These are phyloP conservation scores for Umimayanthus chanpuru DNA, from an alignment of 92 coral and sea anemone species.

Conservation along the genomic window DNA sequence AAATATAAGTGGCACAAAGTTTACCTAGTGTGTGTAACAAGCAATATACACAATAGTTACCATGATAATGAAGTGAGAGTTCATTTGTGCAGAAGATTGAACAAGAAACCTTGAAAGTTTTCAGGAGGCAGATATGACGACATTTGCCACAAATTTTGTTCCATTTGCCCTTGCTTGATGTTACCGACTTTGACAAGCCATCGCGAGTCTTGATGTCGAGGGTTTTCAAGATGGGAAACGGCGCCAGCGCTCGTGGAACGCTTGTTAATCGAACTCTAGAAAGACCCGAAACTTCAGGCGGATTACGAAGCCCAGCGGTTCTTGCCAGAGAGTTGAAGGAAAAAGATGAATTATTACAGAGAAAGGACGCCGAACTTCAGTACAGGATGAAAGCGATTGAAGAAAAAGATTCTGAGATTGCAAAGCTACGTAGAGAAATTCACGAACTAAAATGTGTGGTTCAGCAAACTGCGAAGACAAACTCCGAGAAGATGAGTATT, in stretches of 20 bases:
- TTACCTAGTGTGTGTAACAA: not conserved
- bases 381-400: conserved; percentile 77
- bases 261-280: conserved; percentile 39
- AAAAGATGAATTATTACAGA: conserved; percentile 83
- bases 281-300: conserved; percentile 36
- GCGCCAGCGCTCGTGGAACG: conserved; percentile 66
- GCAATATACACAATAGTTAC: conserved; percentile 14
- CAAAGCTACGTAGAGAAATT: conserved; percentile 85
- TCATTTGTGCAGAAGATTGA: conserved; percentile 42
- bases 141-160: not conserved
- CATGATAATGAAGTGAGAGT: not conserved
- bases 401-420: conserved; percentile 83
- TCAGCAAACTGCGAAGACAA: conserved; percentile 72
- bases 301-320: conserved; percentile 32
- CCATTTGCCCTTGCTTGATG: not conserved
- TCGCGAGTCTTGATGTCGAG: conserved; percentile 27
- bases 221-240: conserved; percentile 76
- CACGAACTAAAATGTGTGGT: conserved; percentile 97
- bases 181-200: conserved; percentile 13
- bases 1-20: not conserved
- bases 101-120: conserved; percentile 50
- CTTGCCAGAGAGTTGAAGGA: conserved; percentile 80
- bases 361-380: conserved; percentile 88
- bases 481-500: conserved; percentile 47
- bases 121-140: conserved; percentile 38